phyloP scores from a whole-genome alignment of 2,888 invertebrate genomes.

The Caenorhabditis uteleia region DNA sequence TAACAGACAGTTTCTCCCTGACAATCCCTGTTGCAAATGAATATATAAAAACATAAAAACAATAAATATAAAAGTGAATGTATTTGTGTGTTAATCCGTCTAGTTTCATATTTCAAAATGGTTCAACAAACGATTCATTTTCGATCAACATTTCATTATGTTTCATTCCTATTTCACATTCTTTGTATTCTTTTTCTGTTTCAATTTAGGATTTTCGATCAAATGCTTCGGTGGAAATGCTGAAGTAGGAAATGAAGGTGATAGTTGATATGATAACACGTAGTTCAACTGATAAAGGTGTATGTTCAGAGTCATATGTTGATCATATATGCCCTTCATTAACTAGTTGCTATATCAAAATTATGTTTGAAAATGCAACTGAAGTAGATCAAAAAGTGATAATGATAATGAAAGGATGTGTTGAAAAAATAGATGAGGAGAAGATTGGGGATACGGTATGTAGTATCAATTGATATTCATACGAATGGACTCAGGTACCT shows the following conservation, averaged over 20 bases:
- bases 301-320: conserved; percentile 24
- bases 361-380: conserved; percentile 15
- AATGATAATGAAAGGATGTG: conserved; percentile 22
- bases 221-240: conserved; percentile 29
- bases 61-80: too few species aligned
- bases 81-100: too few species aligned
- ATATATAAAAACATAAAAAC: too few species aligned
- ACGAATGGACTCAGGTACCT: conserved; percentile 4
- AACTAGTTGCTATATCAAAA: conserved; percentile 16
- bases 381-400: conserved; percentile 12
- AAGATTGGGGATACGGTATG: conserved; percentile 14
- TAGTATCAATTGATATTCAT: not conserved
- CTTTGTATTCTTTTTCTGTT: too few species aligned
- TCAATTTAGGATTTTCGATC: too few species aligned
- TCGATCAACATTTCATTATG: too few species aligned
- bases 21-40: too few species aligned
- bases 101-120: too few species aligned
- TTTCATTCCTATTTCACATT: too few species aligned
- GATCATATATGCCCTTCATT: conserved; percentile 32
- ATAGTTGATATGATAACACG: not conserved
- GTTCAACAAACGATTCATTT: too few species aligned
- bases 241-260: conserved; percentile 4
- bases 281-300: not conserved
- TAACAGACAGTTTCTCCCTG: too few species aligned
- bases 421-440: conserved; percentile 25